phyloP scores from a whole-genome alignment of 2,888 invertebrate genomes.

The Disparrhopalites patrizii region DNA sequence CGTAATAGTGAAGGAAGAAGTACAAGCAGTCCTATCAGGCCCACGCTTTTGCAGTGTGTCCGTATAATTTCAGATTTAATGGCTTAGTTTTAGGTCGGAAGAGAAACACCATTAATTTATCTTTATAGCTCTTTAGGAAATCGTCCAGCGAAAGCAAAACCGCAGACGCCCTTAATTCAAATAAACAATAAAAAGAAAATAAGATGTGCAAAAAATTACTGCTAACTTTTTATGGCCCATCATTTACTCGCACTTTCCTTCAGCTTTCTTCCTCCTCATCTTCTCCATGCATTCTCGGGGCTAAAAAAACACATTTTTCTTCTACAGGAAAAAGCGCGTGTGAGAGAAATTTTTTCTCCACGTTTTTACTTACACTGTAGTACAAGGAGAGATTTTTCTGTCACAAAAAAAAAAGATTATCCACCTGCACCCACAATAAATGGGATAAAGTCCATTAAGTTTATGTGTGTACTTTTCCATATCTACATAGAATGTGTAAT shows the following conservation, averaged over 20 bases:
- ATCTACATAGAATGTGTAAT: too few relatives aligned
- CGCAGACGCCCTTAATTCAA: conserved; percentile 18
- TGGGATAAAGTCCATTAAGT: too few relatives aligned
- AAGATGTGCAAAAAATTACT: conserved; percentile 27
- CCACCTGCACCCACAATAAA: too few relatives aligned
- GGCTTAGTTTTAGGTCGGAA: conserved; percentile 24
- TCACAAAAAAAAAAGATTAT: too few relatives aligned
- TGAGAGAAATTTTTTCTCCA: too few relatives aligned
- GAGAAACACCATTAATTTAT: conserved; percentile 29
- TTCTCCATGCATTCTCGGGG: too few relatives aligned
- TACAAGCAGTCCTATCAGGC: background rate
- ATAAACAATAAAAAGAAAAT: conserved; percentile 28
- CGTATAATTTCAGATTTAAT: conserved; percentile 27
- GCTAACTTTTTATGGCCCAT: conserved; percentile 24
- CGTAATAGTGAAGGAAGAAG: background rate
- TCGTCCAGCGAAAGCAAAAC: conserved; percentile 23
- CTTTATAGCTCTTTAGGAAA: conserved; percentile 28
- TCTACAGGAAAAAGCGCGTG: too few relatives aligned
- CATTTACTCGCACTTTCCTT: conserved; percentile 12
- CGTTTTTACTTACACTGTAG: too few relatives aligned
- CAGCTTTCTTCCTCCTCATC: background rate
- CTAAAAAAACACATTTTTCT: too few relatives aligned
- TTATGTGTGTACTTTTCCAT: too few relatives aligned
- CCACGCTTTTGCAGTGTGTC: background rate
- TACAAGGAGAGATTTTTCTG: too few relatives aligned